Evolutionary conservation across 2,888 invertebrate species (phyloP).

Genomic region (Lymantria dispar): DNA sequence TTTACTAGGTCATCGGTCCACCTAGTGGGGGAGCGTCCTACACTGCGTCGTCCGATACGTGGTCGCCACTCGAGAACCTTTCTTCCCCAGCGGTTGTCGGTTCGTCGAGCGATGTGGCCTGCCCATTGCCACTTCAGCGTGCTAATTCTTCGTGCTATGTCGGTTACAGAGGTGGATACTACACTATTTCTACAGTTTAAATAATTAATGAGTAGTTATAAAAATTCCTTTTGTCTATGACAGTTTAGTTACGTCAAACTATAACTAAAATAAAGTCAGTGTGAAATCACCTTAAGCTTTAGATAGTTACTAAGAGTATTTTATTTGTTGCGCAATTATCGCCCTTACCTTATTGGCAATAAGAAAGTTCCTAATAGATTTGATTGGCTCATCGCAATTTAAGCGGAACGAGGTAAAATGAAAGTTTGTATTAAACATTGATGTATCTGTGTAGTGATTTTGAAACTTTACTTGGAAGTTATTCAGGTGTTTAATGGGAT

Average conservation of each 20-base stretch:
- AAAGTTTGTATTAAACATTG: slow-evolving; percentile 13
- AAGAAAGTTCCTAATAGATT: slow-evolving; percentile 17
- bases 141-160: too few relatives aligned
- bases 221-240: not conserved
- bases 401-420: slow-evolving; percentile 20
- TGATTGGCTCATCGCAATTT: slow-evolving; percentile 19
- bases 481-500: too few relatives aligned
- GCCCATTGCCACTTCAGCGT: too few relatives aligned
- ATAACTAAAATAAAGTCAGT: not conserved
- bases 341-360: slow-evolving; percentile 14
- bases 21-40: too few relatives aligned
- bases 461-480: slow-evolving; percentile 3
- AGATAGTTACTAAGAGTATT: slow-evolving; percentile 5
- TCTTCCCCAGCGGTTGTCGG: too few relatives aligned
- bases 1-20: too few relatives aligned
- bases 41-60: too few relatives aligned
- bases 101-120: too few relatives aligned
- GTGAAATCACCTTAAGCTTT: not conserved
- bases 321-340: slow-evolving; percentile 23
- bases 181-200: too few relatives aligned
- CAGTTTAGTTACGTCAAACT: not conserved
- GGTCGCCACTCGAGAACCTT: too few relatives aligned
- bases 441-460: slow-evolving; percentile 1
- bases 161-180: too few relatives aligned
- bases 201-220: too few relatives aligned